Evolutionary conservation across 2,888 invertebrate species (phyloP), one percentile per base, ranked within the genome.

Genomic region (Andrena hattorfiana): DNA sequence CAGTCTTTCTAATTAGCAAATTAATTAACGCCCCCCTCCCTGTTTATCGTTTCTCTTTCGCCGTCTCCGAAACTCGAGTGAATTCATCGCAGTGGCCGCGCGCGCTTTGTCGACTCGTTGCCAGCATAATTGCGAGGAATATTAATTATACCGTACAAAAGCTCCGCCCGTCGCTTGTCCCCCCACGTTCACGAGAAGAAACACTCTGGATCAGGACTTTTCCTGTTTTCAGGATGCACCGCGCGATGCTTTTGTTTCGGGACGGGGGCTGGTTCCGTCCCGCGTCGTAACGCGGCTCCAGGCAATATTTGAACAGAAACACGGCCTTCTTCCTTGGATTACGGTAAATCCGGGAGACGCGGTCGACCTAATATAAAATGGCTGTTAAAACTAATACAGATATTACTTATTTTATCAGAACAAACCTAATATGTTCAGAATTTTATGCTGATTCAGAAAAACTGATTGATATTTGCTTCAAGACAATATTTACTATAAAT

Each of bases 141-240:
- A 82, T 82, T 79, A 79, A 82, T 79, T 82, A 79, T 23, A 20
- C 16, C 16, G 2, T 26, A 64, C 63, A 62, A 79, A 48, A 42
- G 23, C 28, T 8, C 3, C 8, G 13, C 13, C 10, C 42, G 42
- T 16, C 13, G 42, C 42, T 42, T 16, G 42, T 49, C 32, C 60
- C 23, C 10, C 2, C 35, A 5, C 26, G 3, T 30, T 7, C 54
- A 7, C 5, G 20, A 32, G 32, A 63, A 49, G 56, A 23, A 66
- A 74, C 16, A 2, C 26, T 26, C 28, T 10, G 23, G 62, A 51
- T 62, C 42, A 8, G 32, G n/a, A 10, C 26, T 49, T 26, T 42
- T 62, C 51, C 26, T 20, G 6, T n/a, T 30, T 16, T 60, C 23
- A n/a, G 23, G 13, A 49, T 20, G n/a, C 54, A 4, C 32, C 10